Evolutionary conservation across 2,113 vertebrate species (phyloP).

Genomic region (Amphilophus citrinellus): DNA sequence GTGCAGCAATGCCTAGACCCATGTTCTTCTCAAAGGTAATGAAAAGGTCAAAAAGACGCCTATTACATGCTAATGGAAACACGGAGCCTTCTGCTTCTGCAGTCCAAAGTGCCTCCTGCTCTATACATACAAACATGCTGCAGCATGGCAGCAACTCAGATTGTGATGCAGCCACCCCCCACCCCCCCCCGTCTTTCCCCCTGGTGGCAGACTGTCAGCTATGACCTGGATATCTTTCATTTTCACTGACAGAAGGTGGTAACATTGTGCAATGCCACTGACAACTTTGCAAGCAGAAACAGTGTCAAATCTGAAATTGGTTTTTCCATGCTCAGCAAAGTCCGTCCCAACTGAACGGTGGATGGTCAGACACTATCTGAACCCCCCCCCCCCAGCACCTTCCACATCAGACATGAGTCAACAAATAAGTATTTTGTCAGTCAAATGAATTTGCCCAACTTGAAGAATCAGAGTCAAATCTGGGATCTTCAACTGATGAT

Average conservation of each 20-base stretch:
- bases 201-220: constrained; percentile 38
- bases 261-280: constrained; percentile 9
- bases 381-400: background rate
- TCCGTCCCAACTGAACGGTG: background rate
- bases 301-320: constrained; percentile 24
- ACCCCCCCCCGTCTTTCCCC: background rate
- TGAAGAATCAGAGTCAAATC: background rate
- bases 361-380: background rate
- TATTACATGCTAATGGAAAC: constrained; percentile 55
- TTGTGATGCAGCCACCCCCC: constrained; percentile 5
- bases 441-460: background rate
- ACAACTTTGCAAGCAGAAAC: background rate
- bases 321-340: constrained; percentile 7
- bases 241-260: constrained; percentile 47
- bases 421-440: background rate
- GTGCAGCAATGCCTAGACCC: background rate
- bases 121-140: constrained; percentile 25
- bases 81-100: constrained; percentile 16
- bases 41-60: constrained; percentile 14
- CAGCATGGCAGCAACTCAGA: constrained; percentile 26
- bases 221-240: constrained; percentile 48
- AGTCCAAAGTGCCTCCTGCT: constrained; percentile 7
- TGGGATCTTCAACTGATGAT: background rate
- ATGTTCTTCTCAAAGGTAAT: constrained; percentile 19
- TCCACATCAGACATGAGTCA: background rate